phyloP scores from a whole-genome alignment of 2,113 vertebrate genomes.

The Nibea coibor region DNA sequence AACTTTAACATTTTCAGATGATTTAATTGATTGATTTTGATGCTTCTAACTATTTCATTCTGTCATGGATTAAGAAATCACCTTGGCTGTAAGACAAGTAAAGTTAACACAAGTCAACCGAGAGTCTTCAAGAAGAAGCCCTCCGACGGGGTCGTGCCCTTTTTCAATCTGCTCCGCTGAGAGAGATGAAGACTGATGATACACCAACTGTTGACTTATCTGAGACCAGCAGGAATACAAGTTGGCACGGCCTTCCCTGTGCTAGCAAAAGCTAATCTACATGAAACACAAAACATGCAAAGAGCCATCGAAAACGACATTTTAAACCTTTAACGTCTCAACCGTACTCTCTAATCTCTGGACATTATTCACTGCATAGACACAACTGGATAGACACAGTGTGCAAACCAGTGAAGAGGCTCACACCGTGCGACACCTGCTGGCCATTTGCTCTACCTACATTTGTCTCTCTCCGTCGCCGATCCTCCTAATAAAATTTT shows the following conservation, averaged over 20 bases:
- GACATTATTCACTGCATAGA: too few relatives aligned
- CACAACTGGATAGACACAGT: too few relatives aligned
- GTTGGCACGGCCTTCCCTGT: background rate
- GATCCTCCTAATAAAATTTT: too few relatives aligned
- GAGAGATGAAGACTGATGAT: background rate
- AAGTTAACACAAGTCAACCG: background rate
- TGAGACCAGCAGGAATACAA: background rate
- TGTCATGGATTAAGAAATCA: background rate
- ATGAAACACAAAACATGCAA: too few relatives aligned
- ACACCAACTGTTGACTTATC: slow-evolving; percentile 16
- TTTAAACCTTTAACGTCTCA: too few relatives aligned
- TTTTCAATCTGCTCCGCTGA: background rate
- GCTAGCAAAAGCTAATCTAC: background rate
- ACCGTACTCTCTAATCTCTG: too few relatives aligned
- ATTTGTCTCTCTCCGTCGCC: too few relatives aligned
- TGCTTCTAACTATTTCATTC: background rate
- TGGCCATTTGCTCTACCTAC: too few relatives aligned
- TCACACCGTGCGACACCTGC: too few relatives aligned
- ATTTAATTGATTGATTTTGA: background rate
- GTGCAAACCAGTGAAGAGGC: too few relatives aligned
- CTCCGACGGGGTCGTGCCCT: background rate
- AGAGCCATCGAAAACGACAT: too few relatives aligned
- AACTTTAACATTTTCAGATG: too few relatives aligned
- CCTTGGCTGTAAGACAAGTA: background rate
- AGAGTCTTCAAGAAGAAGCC: background rate